Conservation (phyloP, 2,888 invertebrate species). For the Pantelozetes paolii region DNA sequence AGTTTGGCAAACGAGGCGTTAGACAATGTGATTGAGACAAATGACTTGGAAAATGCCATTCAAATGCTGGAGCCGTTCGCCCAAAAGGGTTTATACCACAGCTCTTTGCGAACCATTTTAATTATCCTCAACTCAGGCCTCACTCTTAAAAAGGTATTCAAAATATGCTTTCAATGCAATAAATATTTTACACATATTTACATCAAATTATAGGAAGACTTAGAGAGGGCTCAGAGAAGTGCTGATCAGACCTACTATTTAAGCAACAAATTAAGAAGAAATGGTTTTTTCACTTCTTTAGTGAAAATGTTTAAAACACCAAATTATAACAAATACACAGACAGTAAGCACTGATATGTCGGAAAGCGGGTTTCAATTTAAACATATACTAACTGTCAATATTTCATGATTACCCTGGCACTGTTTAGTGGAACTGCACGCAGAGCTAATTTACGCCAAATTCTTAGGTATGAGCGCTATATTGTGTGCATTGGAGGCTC, state of each 20-base stretch:
- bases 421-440: slow-evolving; percentile 42
- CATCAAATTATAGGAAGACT: slow-evolving; percentile 29
- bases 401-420: no score
- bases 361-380: no score
- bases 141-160: slow-evolving; percentile 19
- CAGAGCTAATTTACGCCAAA: slow-evolving; percentile 39
- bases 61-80: slow-evolving; percentile 1
- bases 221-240: slow-evolving; percentile 24
- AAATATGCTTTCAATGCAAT: not conserved
- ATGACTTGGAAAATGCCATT: not conserved
- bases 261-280: slow-evolving; percentile 32
- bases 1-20: not conserved
- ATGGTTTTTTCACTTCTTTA: slow-evolving; percentile 20
- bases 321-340: slow-evolving; percentile 42
- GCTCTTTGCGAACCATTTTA: slow-evolving; percentile 10
- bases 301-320: slow-evolving; percentile 36
- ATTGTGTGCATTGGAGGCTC: slow-evolving; percentile 32
- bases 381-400: no score
- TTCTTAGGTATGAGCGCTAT: slow-evolving; percentile 21
- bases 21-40: slow-evolving; percentile 12
- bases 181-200: not conserved
- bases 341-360: no score
- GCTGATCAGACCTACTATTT: slow-evolving; percentile 30
- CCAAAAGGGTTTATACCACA: slow-evolving; percentile 7
- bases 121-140: not conserved